Conservation (phyloP, 2,888 invertebrate species). For the Leucophenga maculata region DNA sequence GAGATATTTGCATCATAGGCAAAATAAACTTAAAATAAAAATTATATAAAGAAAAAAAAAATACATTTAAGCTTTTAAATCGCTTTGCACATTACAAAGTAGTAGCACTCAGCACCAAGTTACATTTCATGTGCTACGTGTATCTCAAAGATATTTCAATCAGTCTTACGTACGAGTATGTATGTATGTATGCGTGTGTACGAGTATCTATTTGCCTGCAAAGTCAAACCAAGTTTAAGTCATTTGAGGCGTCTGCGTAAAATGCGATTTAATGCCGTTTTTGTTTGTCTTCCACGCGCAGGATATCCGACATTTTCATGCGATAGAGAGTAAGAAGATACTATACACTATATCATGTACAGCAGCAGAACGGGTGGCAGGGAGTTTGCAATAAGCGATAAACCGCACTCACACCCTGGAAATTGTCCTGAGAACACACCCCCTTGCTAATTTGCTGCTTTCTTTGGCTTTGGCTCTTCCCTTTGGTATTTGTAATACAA, state of each 20-base stretch:
- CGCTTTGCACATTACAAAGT: not conserved
- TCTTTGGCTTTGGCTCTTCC: slow-evolving; percentile 28
- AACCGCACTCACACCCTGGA: slow-evolving; percentile 26
- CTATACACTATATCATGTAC: not conserved
- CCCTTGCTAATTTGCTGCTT: slow-evolving; percentile 58
- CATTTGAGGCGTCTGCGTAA: slow-evolving; percentile 52
- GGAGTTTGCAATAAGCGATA: slow-evolving; percentile 10
- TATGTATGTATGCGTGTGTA: too few relatives aligned
- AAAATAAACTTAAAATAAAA: too few relatives aligned
- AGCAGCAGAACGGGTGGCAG: not conserved
- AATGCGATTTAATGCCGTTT: slow-evolving; percentile 68
- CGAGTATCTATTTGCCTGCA: too few relatives aligned
- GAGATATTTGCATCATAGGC: too few relatives aligned
- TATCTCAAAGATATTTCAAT: too few relatives aligned
- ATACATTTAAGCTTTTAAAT: too few relatives aligned
- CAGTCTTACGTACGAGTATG: too few relatives aligned
- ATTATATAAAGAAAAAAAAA: too few relatives aligned
- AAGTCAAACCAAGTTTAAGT: slow-evolving; percentile 18
- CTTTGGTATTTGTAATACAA: slow-evolving; percentile 11
- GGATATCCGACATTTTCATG: slow-evolving; percentile 54
- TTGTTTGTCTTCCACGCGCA: slow-evolving; percentile 66
- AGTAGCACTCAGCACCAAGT: not conserved
- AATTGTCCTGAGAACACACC: slow-evolving; percentile 7
- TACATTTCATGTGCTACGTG: slow-evolving; percentile 1
- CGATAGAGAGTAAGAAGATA: slow-evolving; percentile 39